Conservation (phyloP, 2,113 vertebrate genomes). For the Crypturellus undulatus region DNA sequence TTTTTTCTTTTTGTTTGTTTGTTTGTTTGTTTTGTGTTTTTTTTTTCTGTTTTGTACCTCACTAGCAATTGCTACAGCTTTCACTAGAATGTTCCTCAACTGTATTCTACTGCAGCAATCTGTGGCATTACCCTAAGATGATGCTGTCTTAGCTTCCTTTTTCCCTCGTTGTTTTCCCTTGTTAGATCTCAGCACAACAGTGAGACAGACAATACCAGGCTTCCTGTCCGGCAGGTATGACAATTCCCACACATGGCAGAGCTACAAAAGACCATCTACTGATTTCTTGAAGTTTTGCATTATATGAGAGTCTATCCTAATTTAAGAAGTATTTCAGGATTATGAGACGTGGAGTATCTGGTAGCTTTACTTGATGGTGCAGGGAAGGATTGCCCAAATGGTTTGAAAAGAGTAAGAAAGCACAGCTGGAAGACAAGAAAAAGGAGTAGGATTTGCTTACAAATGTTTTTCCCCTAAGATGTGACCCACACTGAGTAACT, state of each 20-base stretch:
- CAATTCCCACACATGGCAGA: neutral
- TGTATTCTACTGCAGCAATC: neutral
- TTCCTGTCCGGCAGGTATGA: neutral
- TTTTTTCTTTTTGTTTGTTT: too few species aligned
- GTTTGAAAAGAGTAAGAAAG: neutral
- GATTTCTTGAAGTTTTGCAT: neutral
- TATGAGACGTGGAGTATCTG: neutral
- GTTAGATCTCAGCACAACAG: neutral
- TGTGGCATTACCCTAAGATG: neutral
- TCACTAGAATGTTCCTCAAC: neutral
- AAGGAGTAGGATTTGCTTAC: neutral
- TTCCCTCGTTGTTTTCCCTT: neutral
- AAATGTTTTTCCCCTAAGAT: neutral
- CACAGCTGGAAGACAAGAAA: neutral
- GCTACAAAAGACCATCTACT: neutral
- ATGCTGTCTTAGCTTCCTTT: neutral
- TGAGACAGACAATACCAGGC: neutral
- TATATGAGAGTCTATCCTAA: neutral
- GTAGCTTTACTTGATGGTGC: neutral
- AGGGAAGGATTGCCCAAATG: neutral
- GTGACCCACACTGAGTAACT: neutral
- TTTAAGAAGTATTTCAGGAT: neutral
- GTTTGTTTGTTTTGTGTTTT: too few species aligned
- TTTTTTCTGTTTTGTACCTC: neutral
- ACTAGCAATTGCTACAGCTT: neutral